Base-by-base conservation (phyloP, 2,113 vertebrate species). In the Ctenodactylus gundi region DNA sequence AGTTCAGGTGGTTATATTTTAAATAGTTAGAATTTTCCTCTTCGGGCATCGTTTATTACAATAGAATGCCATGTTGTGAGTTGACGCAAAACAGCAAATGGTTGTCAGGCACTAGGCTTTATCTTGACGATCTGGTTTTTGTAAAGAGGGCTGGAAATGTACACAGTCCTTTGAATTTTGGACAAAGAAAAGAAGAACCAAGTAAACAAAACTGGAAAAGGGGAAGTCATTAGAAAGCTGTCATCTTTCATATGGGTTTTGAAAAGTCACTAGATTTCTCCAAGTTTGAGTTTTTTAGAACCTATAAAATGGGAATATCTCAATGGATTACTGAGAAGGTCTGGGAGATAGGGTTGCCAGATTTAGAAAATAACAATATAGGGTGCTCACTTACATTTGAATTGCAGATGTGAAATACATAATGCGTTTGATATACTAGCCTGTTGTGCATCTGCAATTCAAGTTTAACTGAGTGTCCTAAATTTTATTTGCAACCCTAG, bases 11-110 rank as follows among this genome's bases (percentile, higher is more conserved):
- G 88, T 91, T 94, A 65, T 82, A 3, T 34, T 67, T 27, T 44
- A 70, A 92, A 36, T 77, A 77, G 58, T 94, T 93, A 29, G 29
- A 15, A 15, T 78, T 91, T 95, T 85, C 27, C 53, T 36, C 29
- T 62, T 55, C 46, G 39, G 51, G 3, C 44, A 12, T 55, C 39
- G 46, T 78, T 91, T 87, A 64, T 85, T n/a, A n/a, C n/a, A n/a
- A n/a, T 80, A 64, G 70, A 53, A 58, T 78, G 46, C 41, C 60
- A 4, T 85, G 34, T 67, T 82, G 44, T 18, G 55, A 51, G 1
- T 85, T 86, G n/a, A 31, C 49, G 65, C 68, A 53, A 65, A 17
- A 78, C 49, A 58, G 49, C 80, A 49, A 34, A 39, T 85, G 44
- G 57, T 41, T 44, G 78, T 72, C 82, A 51, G 62, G 55, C 15